Evolutionary conservation across 2,888 invertebrate species (phyloP).

Genomic region (Laspeyria flexula): DNA sequence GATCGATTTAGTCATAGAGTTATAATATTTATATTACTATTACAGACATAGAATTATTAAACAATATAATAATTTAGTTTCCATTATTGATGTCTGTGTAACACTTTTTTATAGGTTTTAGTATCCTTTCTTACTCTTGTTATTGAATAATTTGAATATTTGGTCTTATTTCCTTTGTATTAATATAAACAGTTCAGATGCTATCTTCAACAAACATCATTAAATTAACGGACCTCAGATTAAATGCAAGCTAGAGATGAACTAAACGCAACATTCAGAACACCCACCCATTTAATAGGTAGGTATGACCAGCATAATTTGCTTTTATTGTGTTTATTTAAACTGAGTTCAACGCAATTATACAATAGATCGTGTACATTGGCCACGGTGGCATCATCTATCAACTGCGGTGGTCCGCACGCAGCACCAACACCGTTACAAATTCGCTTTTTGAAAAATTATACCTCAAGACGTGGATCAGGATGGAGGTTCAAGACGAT

Average conservation of each 20-base stretch:
- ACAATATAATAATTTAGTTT: not conserved
- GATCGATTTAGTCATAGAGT: not conserved
- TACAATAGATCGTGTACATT: constrained; percentile 59
- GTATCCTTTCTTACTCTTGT: too few relatives aligned
- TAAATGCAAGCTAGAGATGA: too few relatives aligned
- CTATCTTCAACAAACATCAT: too few relatives aligned
- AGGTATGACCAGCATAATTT: constrained; percentile 32
- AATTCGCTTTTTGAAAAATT: constrained; percentile 66
- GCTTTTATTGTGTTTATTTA: constrained; percentile 34
- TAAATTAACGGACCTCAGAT: too few relatives aligned
- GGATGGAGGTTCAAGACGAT: constrained; percentile 45
- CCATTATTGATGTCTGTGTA: too few relatives aligned
- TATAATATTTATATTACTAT: not conserved
- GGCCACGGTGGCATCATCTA: constrained; percentile 55
- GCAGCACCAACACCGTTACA: constrained; percentile 60
- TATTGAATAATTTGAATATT: too few relatives aligned
- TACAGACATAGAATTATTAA: not conserved
- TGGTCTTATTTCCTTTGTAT: too few relatives aligned
- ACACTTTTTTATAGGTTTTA: too few relatives aligned
- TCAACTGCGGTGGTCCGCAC: constrained; percentile 67
- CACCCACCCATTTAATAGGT: too few relatives aligned
- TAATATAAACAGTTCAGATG: too few relatives aligned
- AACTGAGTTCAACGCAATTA: constrained; percentile 44
- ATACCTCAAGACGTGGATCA: constrained; percentile 47
- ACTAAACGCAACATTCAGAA: too few relatives aligned